These are phyloP conservation scores for Calliphora vomitoria DNA, from an alignment of 2,888 invertebrate species.

Conservation along the genomic window DNA sequence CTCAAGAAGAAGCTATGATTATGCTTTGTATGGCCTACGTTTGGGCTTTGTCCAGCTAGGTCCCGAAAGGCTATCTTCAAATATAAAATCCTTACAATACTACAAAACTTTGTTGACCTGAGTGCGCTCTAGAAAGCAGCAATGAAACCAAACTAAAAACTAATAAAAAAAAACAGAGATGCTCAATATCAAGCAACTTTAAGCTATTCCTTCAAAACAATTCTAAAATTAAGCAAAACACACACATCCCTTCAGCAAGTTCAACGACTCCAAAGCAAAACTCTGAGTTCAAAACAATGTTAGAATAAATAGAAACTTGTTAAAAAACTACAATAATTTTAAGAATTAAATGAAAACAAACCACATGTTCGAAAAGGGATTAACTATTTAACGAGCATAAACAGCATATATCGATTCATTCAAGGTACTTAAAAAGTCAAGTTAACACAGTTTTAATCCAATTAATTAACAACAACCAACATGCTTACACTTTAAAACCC, in stretches of 20 bases:
- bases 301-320: not conserved
- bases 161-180: too few relatives aligned
- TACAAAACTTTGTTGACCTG: too few relatives aligned
- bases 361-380: constrained; percentile 35
- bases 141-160: too few relatives aligned
- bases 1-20: too few relatives aligned
- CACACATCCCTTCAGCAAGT: not conserved
- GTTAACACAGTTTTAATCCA: constrained; percentile 70
- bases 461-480: constrained; percentile 54
- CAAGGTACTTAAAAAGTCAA: constrained; percentile 66
- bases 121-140: too few relatives aligned
- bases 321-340: not conserved
- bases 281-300: not conserved
- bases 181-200: too few relatives aligned
- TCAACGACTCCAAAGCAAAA: constrained; percentile 9
- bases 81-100: too few relatives aligned
- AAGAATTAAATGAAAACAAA: not conserved
- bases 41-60: too few relatives aligned
- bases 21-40: too few relatives aligned
- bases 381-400: constrained; percentile 2
- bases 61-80: too few relatives aligned
- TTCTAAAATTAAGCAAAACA: not conserved
- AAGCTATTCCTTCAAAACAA: too few relatives aligned
- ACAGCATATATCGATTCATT: constrained; percentile 41
- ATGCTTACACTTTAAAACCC: not conserved